Evolutionary conservation across 2,888 invertebrate genomes (phyloP), one percentile per base, ranked within the genome.

Genomic region (Tridacna gigas): DNA sequence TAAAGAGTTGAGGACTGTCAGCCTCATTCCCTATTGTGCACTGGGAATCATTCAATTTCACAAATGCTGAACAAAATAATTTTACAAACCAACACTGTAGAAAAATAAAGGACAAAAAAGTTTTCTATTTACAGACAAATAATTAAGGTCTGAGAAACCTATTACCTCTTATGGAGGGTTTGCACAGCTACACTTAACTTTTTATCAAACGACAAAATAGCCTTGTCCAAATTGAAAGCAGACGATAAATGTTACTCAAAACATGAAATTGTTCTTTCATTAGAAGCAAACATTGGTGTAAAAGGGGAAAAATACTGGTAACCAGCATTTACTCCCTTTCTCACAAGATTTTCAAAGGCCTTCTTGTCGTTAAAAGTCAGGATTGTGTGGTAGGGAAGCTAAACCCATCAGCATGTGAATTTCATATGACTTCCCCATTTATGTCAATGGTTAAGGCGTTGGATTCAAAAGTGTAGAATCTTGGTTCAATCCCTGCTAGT

Each of bases 1-100:
- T 37, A 37, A 37, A 37, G 37, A 37, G 37, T 37, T 37, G 37
- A 56, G 18, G 56, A 56, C 56, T 56, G 20, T 22, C 20, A 63
- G 63, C 13, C 63, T 25, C 13, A 63, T n/a, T 25, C 22, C 63
- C 71, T 37, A 47, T 66, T 48, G 18, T 66, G 77, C 67, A 51
- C 22, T 26, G 77, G 77, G 77, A 77, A 25, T 77, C 66, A 77
- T 77, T 51, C 67, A 77, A 77, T 77, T 77, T 77, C 77, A 77
- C 65, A 67, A 77, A 77, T 77, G 66, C 63, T 77, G 77, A 77
- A 67, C 65, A 77, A 67, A 77, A 77, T 77, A 77, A 77, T 66
- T 77, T 77, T 48, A 26, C 66, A 48, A 20, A 22, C 63, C 63
- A 63, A 63, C 63, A 63, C 12, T 63, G 63, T 13, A 25, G 26